Conservation (phyloP, 2,113 vertebrate species). For the Capreolus pygargus region DNA sequence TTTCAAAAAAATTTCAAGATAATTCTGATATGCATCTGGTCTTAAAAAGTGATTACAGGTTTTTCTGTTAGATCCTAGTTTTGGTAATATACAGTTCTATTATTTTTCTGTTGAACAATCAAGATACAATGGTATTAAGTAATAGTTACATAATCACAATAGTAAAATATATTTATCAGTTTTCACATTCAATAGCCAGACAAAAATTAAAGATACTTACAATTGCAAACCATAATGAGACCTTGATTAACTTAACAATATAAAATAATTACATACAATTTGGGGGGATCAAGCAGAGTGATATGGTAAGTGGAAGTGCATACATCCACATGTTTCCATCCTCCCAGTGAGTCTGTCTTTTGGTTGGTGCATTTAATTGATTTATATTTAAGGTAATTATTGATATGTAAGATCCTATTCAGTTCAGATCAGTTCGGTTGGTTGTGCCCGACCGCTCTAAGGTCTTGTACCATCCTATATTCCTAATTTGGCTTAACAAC, state of each 20-base stretch:
- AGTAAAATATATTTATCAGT: neutral
- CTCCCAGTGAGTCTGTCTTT: neutral
- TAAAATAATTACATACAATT: neutral
- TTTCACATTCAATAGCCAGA: neutral
- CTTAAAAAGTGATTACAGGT: neutral
- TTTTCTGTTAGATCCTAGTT: neutral
- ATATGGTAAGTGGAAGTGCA: neutral
- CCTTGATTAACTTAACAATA: neutral
- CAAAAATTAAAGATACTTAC: neutral
- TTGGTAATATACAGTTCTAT: neutral
- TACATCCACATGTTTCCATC: neutral
- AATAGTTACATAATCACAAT: neutral
- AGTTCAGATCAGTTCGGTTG: neutral
- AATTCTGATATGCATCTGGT: neutral
- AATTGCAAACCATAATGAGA: neutral
- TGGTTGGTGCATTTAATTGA: neutral
- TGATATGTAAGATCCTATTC: neutral
- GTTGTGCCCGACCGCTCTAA: neutral
- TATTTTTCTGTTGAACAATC: neutral
- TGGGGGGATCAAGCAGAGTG: neutral
- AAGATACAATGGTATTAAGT: neutral
- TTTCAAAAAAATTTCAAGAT: neutral
- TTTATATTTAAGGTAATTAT: neutral
- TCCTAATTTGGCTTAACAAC: neutral
- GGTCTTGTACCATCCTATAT: neutral